A percentile compares a stretch with the other conserved stretches of the same genome.
phyloP scores from a whole-genome alignment of 2,888 invertebrate genomes.

The Cepaea hortensis region DNA sequence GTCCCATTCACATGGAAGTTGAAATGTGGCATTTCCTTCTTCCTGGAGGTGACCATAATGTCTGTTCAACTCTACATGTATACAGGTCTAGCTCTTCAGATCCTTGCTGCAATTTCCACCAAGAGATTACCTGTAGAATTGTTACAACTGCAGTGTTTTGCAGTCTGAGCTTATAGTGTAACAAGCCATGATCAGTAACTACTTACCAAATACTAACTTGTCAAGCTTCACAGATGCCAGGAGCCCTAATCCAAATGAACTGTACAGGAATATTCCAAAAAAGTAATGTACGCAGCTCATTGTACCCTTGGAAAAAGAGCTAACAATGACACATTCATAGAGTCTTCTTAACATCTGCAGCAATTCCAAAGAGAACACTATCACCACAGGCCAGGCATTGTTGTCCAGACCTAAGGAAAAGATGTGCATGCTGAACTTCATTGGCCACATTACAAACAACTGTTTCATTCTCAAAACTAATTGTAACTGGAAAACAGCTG shows the following conservation, averaged over 20 bases:
- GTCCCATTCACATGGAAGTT: too few relatives aligned
- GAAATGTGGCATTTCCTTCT: too few relatives aligned
- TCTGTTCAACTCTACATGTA: too few relatives aligned
- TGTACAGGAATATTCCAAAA: constrained; percentile 67
- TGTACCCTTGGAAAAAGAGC: constrained; percentile 66
- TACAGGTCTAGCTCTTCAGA: too few relatives aligned
- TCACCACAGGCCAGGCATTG: constrained; percentile 52
- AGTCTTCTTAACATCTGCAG: constrained; percentile 62
- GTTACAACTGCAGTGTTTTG: too few relatives aligned
- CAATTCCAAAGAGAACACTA: constrained; percentile 59
- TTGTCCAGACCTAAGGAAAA: constrained; percentile 53
- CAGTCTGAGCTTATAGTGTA: too few relatives aligned
- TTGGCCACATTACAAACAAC: neutral
- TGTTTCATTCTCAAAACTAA: neutral
- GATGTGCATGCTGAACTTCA: neutral
- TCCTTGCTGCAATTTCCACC: too few relatives aligned
- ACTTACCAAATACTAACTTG: constrained; percentile 32
- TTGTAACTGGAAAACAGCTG: neutral
- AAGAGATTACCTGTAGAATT: too few relatives aligned
- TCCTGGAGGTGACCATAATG: too few relatives aligned
- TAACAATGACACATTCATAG: constrained; percentile 67
- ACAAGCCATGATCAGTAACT: neutral
- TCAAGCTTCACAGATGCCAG: constrained; percentile 44
- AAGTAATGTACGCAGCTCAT: constrained; percentile 69
- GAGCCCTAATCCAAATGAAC: constrained; percentile 50